Evolutionary conservation across 2,888 invertebrate genomes (phyloP), one percentile per base, ranked within the genome.

Genomic region (Chrysotoxum bicinctum): DNA sequence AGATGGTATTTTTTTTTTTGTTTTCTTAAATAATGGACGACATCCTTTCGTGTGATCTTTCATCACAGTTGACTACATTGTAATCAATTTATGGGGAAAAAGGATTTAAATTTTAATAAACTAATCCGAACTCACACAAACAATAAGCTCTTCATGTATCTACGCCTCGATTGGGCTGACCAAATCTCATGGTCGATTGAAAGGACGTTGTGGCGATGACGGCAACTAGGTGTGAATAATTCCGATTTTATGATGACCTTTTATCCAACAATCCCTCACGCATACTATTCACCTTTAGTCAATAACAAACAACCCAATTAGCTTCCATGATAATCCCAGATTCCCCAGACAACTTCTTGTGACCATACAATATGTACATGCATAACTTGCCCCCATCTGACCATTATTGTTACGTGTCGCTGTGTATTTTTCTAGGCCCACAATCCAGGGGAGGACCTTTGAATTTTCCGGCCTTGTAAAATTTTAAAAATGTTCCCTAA

Each of bases 291-390:
- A 75, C 80, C 79, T 84, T 84, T 48, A 70, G 68, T 80, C 80
- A 84, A 79, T 75, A 80, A 80, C 68, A 84, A 80, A 75, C 84
- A 80, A 66, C 70, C 80, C 70, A 75, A 84, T 80, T 83, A 83
- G 78, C 74, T 83, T 64, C 64, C 73, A 50, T 68, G 74, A 74
- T 78, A 74, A 83, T 78, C 73, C 69, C 23, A n/a, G 45, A 79
- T 58, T 12, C 30, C 58, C 58, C n/a, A 14, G 9, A 58, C 60
- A 60, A 23, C 26, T 26, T 9, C 62, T 43, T 62, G 21, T n/a
- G 2, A 16, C 2, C 26, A 23, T 7, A 56, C 10, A 10, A 12
- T n/a, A 16, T 5, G 8, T 14, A 6, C 2, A 6, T 50, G 8
- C 1, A 50, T 19, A 14, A 23, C 16, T 10, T 30, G 1, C 30